Base-by-base conservation (phyloP, 1,140 invertebrate genomes). In the Bombus vancouverensis region DNA sequence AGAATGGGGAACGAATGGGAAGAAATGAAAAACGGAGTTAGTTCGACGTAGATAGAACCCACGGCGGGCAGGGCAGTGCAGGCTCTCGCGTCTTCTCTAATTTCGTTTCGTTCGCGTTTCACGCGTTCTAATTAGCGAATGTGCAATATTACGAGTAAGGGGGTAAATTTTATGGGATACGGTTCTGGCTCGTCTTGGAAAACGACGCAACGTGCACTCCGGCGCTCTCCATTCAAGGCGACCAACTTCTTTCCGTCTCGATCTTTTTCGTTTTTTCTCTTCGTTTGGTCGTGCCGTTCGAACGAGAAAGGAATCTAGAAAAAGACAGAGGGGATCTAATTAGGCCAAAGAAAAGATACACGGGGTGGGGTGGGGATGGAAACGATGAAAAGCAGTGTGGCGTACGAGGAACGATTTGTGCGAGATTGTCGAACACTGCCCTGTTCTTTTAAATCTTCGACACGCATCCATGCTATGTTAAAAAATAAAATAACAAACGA, bases 91-190 rank as follows among this genome's bases (percentile, higher is more conserved):
- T 86, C 32, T 53, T 70, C 32, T 73, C 37, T 22, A 32, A 53
- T 89, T 83, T 53, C 59, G 62, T 87, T 86, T 78, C 57, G 71
- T 68, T 53, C n/a, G 44, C 62, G 34, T 44, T 53, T 65, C 44
- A 28, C 75, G 79, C 80, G 79, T 83, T 65, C 74, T 79, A 85
- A n/a, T 91, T 86, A 88, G 89, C 87, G 83, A 88, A 87, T 90
- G 91, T 92, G 91, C 91, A 92, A 92, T 92, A 91, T 89, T 89
- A 91, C 81, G 72, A 77, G 70, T 83, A 85, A 86, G 77, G n/a
- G 32, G 74, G 44, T 83, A 44, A 85, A 84, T 71, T 57, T 68
- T 9, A 12, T 28, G n/a, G 76, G 37, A 57, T 28, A 25, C 9
- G 37, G n/a, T 66, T 78, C 37, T 34, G 44, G 28, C 28, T 53